Conservation (phyloP, 2,113 vertebrate genomes). For the Etheostoma cragini region DNA sequence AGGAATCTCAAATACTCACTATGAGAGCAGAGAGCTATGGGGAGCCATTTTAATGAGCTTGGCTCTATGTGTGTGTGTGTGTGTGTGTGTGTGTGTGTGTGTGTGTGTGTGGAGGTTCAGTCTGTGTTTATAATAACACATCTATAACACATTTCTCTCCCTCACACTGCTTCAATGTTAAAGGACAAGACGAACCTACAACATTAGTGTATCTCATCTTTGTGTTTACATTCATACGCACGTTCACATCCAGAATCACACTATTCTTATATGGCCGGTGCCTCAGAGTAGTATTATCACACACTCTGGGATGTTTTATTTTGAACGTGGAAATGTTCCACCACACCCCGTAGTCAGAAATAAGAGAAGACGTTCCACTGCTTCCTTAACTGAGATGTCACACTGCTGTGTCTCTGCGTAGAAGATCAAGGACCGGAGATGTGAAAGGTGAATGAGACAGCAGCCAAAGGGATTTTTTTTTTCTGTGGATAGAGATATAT, state of each 20-base stretch:
- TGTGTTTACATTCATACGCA: constrained; percentile 27
- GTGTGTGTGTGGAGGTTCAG: constrained; percentile 5
- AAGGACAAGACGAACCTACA: constrained; percentile 42
- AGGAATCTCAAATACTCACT: constrained; percentile 28
- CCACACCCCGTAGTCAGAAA: constrained; percentile 1
- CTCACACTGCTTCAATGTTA: constrained; percentile 36
- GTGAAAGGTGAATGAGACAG: constrained; percentile 33
- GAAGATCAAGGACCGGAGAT: constrained; percentile 42
- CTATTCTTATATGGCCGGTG: neutral
- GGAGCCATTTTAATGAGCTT: constrained; percentile 68
- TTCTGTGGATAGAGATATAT: neutral
- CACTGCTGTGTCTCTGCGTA: constrained; percentile 2
- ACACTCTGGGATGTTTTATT: neutral
- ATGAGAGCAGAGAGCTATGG: constrained; percentile 46
- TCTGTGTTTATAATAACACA: constrained; percentile 37
- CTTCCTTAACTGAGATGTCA: constrained; percentile 26
- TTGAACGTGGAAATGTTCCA: neutral
- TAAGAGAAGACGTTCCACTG: neutral
- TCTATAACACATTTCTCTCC: constrained; percentile 30
- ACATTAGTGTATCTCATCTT: constrained; percentile 12
- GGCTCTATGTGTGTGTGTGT: neutral
- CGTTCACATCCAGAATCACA: constrained; percentile 17
- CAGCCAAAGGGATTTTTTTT: constrained; percentile 17
- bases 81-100: constrained; percentile 29
- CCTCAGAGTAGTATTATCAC: neutral